Percentiles rank a stretch among this genome's conserved stretches.
phyloP scores from a whole-genome alignment of 2,797 vertebrate genomes.

The Acrocephalus scirpaceus region DNA sequence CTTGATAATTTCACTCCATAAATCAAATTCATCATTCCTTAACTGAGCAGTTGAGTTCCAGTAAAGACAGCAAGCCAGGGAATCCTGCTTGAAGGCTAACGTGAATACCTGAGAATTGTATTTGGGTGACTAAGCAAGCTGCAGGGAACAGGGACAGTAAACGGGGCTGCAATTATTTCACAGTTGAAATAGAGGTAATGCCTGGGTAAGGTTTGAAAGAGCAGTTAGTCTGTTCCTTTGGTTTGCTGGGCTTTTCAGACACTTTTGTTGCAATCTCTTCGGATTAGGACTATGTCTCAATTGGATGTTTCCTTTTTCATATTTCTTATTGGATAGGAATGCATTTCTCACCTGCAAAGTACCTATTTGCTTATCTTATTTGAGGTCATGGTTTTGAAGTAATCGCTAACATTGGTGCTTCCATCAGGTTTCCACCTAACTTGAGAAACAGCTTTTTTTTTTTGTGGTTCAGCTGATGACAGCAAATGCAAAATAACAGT shows the following conservation, averaged over 20 bases:
- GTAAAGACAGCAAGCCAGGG: not conserved
- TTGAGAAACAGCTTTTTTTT: not conserved
- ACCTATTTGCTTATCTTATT: not conserved
- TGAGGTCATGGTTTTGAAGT: not conserved
- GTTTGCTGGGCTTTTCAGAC: not conserved
- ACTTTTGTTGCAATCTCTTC: not conserved
- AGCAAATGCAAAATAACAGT: not conserved
- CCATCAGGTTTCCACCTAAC: not conserved
- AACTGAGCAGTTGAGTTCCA: not conserved
- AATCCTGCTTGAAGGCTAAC: not conserved
- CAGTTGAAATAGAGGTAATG: not conserved
- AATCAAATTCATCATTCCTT: not conserved
- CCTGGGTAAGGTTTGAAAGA: not conserved
- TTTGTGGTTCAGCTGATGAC: not conserved
- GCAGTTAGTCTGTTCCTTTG: not conserved
- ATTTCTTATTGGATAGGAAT: not conserved
- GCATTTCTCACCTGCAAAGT: not conserved
- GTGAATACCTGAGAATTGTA: not conserved
- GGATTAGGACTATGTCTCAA: not conserved
- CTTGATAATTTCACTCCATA: not conserved
- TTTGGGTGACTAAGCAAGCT: not conserved
- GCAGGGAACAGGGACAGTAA: not conserved
- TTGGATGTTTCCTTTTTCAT: not conserved
- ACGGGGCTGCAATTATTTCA: not conserved
- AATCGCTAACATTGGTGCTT: not conserved